Base-by-base conservation (phyloP, 2,797 vertebrate genomes). In the Protosalanx chinensis region DNA sequence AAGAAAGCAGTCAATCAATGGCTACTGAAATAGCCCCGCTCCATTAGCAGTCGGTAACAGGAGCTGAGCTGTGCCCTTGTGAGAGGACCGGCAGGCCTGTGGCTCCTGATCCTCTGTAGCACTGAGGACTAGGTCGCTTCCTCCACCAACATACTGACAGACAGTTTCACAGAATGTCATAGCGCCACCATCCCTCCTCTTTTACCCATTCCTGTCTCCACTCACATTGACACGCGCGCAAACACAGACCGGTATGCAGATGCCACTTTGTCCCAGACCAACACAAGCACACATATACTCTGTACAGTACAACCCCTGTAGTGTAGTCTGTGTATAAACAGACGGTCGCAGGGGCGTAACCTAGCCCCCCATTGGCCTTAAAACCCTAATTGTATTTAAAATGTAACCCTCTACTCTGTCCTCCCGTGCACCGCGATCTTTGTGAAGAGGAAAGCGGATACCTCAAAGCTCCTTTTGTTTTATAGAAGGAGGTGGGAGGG, bases 1-100 rank as follows among this genome's bases (percentile, higher is more conserved):
- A 92, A 92, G 90, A 90, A 89, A 91, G 90, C 90, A 92, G 92
- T 94, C 91, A 92, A 91, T 93, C 92, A 93, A 93, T 93, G 91
- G 91, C 89, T 88, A 92, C 92, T 90, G 92, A 93, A 93, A 93
- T 93, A 94, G 90, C 91, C 85, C 79, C 88, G 87, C 90, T 92
- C 92, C 92, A 94, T 93, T 94, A 93, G 91, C 20, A 91, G 88
- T 76, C 81, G 81, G 92, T 92, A 94, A 94, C 91, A 89, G 88
- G 91, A 94, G 91, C 90, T 91, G 91, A 94, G 91, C 90, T 90
- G 85, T 91, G 91, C 85, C 92, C 92, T 93, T 93, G 91, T 88
- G 89, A 90, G 83, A 88, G 90, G 90, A 90, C 84, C 78, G 85
- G 75, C 73, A 74, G 77, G 81, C 74, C 58, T 23, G 81, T 82